Evolutionary conservation across 2,797 vertebrate species (phyloP).

Genomic region (Gila robusta): DNA sequence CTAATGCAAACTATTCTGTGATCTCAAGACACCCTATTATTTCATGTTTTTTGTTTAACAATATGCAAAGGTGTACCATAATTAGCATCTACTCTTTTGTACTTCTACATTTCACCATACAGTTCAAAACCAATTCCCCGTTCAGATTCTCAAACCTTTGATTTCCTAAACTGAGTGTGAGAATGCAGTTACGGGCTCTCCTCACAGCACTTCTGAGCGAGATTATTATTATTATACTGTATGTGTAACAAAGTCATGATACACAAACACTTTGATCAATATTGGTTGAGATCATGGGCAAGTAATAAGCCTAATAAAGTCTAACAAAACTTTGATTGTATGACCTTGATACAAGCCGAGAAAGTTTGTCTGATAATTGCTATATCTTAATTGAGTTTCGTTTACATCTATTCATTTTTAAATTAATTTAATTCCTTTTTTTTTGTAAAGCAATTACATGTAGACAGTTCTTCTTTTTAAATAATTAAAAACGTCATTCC

Average conservation of each 20-base stretch:
- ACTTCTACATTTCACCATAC: slow-evolving; percentile 31
- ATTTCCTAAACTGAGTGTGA: slow-evolving; percentile 20
- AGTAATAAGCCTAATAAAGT: not conserved
- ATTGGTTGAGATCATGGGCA: not conserved
- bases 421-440: slow-evolving; percentile 29
- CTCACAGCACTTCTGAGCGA: not conserved
- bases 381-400: slow-evolving; percentile 27
- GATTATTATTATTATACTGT: not conserved
- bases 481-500: slow-evolving; percentile 24
- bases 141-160: slow-evolving; percentile 37
- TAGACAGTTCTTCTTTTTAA: slow-evolving; percentile 29
- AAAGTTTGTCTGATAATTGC: slow-evolving; percentile 22
- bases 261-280: slow-evolving; percentile 4
- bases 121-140: slow-evolving; percentile 31
- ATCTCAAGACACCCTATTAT: slow-evolving; percentile 51
- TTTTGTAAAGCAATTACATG: slow-evolving; percentile 21
- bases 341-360: slow-evolving; percentile 7
- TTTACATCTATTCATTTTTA: slow-evolving; percentile 36
- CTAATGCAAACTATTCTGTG: slow-evolving; percentile 49
- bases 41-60: slow-evolving; percentile 58
- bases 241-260: not conserved
- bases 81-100: slow-evolving; percentile 44
- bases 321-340: not conserved
- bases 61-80: slow-evolving; percentile 39
- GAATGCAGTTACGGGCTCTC: not conserved